Percentiles rank a stretch among this genome's conserved stretches.
Evolutionary conservation across 2,888 invertebrate species (phyloP).

Genomic region (Agelastica alni): DNA sequence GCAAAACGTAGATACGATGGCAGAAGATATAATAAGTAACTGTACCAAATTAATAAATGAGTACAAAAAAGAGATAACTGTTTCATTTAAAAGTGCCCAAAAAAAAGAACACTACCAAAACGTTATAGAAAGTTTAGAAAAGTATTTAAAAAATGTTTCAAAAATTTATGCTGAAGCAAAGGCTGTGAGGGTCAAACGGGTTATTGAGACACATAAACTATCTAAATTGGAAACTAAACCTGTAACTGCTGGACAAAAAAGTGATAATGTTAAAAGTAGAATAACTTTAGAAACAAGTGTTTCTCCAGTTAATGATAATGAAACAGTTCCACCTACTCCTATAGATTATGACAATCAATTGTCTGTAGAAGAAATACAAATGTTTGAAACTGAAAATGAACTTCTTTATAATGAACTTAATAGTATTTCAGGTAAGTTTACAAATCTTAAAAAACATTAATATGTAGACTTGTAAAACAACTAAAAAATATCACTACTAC

Average conservation of each 20-base stretch:
- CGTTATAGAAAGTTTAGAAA: constrained; percentile 75
- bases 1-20: constrained; percentile 84
- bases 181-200: constrained; percentile 83
- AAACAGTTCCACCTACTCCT: constrained; percentile 25
- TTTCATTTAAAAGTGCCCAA: constrained; percentile 65
- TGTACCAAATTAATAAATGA: constrained; percentile 79
- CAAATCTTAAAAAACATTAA: too few relatives aligned
- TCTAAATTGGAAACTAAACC: constrained; percentile 66
- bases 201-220: constrained; percentile 80
- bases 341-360: constrained; percentile 66
- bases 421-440: constrained; percentile 59
- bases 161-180: constrained; percentile 88
- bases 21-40: constrained; percentile 80
- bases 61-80: constrained; percentile 70
- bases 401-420: constrained; percentile 86
- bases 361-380: constrained; percentile 86
- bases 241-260: constrained; percentile 9
- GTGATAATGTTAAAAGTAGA: constrained; percentile 14
- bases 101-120: constrained; percentile 76
- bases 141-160: constrained; percentile 83
- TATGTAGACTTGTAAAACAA: too few relatives aligned
- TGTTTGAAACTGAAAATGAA: constrained; percentile 91
- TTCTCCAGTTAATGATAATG: constrained; percentile 19
- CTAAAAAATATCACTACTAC: too few relatives aligned
- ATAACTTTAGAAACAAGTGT: constrained; percentile 19